phyloP scores from a whole-genome alignment of 2,888 invertebrate species.

The Tanypteryx hageni region DNA sequence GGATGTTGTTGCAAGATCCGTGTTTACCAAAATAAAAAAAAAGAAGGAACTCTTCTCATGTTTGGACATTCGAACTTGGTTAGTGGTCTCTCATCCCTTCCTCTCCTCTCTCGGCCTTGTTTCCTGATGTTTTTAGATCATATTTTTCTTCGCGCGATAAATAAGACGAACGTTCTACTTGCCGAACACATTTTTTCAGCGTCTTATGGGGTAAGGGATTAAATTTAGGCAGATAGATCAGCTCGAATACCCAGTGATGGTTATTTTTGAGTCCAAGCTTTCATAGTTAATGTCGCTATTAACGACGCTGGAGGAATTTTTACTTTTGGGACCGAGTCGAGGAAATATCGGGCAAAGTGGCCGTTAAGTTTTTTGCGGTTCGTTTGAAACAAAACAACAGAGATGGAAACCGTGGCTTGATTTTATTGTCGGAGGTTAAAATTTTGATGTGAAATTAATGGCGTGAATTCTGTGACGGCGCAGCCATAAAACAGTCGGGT shows the following conservation, averaged over 20 bases:
- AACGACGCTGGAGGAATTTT: neutral
- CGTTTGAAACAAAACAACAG: no score
- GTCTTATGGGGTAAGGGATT: neutral
- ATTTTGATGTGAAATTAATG: no score
- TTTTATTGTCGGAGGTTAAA: no score
- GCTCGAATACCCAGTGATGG: neutral
- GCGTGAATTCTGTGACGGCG: no score
- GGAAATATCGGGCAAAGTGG: no score
- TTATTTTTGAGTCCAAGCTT: neutral
- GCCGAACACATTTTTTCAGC: neutral
- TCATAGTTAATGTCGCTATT: neutral
- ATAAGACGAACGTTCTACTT: neutral
- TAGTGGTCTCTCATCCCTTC: neutral
- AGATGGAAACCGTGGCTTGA: no score
- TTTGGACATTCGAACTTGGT: constrained; percentile 49
- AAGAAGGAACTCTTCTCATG: constrained; percentile 17
- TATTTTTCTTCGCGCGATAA: neutral
- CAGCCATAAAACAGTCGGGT: no score
- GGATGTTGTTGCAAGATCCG: constrained; percentile 39
- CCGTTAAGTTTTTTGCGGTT: no score
- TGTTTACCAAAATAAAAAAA: constrained; percentile 38
- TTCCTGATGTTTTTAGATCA: neutral
- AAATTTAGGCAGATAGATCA: neutral
- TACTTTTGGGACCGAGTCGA: no score
- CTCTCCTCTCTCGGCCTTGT: neutral